Percentiles rank a stretch among this genome's conserved stretches.
Conservation (phyloP, 35 echinoderm and acorn worm genomes). For the Patiria miniata region DNA sequence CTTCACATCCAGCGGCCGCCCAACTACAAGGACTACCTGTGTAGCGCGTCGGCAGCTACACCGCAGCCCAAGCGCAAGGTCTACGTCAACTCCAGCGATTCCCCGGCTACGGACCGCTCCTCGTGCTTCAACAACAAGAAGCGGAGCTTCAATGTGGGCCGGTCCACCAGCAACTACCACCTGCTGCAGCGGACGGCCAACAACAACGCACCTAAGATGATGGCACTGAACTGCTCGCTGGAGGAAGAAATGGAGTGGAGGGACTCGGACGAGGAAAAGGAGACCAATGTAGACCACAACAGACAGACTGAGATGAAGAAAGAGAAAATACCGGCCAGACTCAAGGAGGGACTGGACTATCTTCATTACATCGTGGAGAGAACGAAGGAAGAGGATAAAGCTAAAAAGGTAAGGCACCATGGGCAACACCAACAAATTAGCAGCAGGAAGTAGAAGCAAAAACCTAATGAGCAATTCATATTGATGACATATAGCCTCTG, state of each 20-base stretch:
- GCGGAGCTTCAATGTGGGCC: neutral
- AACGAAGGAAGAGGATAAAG: conserved; percentile 76
- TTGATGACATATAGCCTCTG: too few species aligned
- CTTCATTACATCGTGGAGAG: conserved; percentile 82
- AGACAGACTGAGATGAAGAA: conserved; percentile 46
- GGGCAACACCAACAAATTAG: too few species aligned
- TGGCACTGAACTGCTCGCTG: conserved; percentile 15
- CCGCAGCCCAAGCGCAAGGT: neutral
- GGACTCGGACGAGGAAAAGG: conserved; percentile 57
- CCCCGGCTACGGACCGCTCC: conserved; percentile 52
- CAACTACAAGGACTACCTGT: conserved; percentile 58
- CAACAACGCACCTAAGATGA: conserved; percentile 1
- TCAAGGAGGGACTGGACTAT: conserved; percentile 69
- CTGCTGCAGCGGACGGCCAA: neutral
- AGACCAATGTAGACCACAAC: conserved; percentile 50
- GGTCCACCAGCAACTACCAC: neutral
- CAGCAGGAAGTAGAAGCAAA: too few species aligned
- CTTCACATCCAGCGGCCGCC: conserved; percentile 76
- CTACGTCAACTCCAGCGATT: conserved; percentile 46
- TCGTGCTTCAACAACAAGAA: conserved; percentile 62
- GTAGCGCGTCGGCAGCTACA: neutral
- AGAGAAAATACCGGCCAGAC: conserved; percentile 44
- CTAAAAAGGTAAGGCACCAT: conserved; percentile 56
- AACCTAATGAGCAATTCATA: too few species aligned
- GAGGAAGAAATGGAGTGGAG: conserved; percentile 52